Base-by-base conservation (phyloP, 2,888 invertebrate species). In the Eilema depressum region DNA sequence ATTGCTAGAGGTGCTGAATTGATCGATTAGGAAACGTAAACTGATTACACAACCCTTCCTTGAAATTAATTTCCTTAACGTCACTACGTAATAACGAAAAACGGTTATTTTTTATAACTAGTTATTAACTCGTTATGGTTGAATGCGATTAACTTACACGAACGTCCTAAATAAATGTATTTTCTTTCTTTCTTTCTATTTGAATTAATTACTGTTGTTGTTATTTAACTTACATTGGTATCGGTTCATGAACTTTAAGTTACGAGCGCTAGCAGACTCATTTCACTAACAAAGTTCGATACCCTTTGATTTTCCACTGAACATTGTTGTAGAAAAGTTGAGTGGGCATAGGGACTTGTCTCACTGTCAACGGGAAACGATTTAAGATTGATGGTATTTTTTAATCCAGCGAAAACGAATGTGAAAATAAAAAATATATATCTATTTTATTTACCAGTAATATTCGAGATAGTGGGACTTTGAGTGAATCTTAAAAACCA, bases 41-140 rank as follows among this genome's bases (percentile, higher is more conserved):
- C 77, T 79, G 82, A 86, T 86, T 84, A 83, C 77, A 60, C 77
- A 81, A 79, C 85, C 83, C 81, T 83, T 80, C 80, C 76, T 75
- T 69, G 47, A 59, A 53, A 53, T 53, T 69, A 47, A 69, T 69
- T 65, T 65, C 69, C 65, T 61, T 65, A 33, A 20, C 64, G 69
- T 60, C 47, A 47, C 26, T 53, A 57, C 26, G 33, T 61, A 20
- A 30, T n/a, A n/a, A 61, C 17, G 61, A 20, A 33, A 33, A n/a
- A 14, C 26, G 26, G 5, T 59, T 25, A 26, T 59, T 59, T 59
- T 59, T 59, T 25, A 2, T 25, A 26, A 59, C 25, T 25, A 57
- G 20, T 57, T 57, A 12, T 25, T 1, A 56, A 7, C 1, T 47
- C 20, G 47, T 47, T 4, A 47, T 47, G 20, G 47, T 20, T 20